Evolutionary conservation across 2,797 vertebrate genomes (phyloP).

Genomic region (Lacerta agilis): DNA sequence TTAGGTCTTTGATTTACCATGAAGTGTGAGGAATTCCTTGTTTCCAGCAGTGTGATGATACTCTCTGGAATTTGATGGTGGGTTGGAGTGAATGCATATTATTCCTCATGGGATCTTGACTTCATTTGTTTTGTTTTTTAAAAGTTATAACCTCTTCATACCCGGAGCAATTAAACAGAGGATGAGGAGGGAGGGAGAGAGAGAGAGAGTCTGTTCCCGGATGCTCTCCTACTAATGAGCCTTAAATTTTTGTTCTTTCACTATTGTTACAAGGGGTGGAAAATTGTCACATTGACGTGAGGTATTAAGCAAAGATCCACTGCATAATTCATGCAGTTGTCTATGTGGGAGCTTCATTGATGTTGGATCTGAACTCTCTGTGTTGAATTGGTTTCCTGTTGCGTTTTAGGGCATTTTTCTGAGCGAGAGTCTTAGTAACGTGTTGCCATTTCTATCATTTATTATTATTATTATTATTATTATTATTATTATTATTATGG

Average conservation of each 20-base stretch:
- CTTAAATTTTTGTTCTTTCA: conserved; percentile 55
- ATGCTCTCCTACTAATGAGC: conserved; percentile 57
- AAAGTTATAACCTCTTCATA: conserved; percentile 14
- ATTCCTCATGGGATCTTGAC: background rate
- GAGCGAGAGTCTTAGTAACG: background rate
- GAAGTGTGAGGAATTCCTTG: background rate
- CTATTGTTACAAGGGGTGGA: conserved; percentile 35
- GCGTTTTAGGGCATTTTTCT: background rate
- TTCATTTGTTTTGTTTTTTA: background rate
- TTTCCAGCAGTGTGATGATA: conserved; percentile 15
- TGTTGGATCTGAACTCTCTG: background rate
- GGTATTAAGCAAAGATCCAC: conserved; percentile 51
- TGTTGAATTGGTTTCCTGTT: conserved; percentile 15
- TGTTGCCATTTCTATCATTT: no score
- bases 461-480: no score
- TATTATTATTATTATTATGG: no score
- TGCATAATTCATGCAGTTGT: conserved; percentile 65
- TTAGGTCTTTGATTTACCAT: no score
- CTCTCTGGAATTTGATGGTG: conserved; percentile 16
- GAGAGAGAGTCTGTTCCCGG: conserved; percentile 52
- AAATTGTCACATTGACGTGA: conserved; percentile 59
- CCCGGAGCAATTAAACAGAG: conserved; percentile 37
- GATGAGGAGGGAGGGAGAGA: background rate
- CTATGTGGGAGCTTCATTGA: conserved; percentile 48
- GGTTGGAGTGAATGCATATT: conserved; percentile 14